Percentiles rank a stretch among this genome's conserved stretches.
Conservation (phyloP, 2,113 vertebrate genomes). For the Scophthalmus maximus region DNA sequence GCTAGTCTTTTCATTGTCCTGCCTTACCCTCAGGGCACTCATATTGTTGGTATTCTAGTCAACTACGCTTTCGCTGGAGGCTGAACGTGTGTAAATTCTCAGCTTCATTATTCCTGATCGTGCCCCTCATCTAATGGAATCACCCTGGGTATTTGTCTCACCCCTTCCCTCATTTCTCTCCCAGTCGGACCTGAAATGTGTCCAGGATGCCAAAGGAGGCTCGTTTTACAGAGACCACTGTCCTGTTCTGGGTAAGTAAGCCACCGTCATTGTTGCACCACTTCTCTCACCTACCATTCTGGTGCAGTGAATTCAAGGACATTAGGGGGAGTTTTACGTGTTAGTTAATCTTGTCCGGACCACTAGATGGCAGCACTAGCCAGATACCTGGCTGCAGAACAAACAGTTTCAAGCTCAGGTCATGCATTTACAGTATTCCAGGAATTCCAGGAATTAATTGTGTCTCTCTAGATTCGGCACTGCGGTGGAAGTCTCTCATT, state of each 20-base stretch:
- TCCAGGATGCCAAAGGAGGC: slow-evolving; percentile 99
- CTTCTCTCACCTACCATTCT: slow-evolving; percentile 68
- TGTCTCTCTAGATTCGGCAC: slow-evolving; percentile 19
- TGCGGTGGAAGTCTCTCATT: slow-evolving; percentile 31
- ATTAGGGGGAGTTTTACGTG: slow-evolving; percentile 53
- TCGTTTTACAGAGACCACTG: slow-evolving; percentile 99
- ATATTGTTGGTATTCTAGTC: slow-evolving; percentile 43
- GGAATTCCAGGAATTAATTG: slow-evolving; percentile 35
- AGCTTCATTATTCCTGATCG: slow-evolving; percentile 53
- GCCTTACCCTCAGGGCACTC: slow-evolving; percentile 32
- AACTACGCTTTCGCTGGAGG: slow-evolving; percentile 18
- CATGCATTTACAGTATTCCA: slow-evolving; percentile 44
- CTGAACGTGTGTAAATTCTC: slow-evolving; percentile 31
- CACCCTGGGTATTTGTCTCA: slow-evolving; percentile 41
- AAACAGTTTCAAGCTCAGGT: slow-evolving; percentile 17
- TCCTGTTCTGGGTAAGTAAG: slow-evolving; percentile 94
- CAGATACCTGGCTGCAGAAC: slow-evolving; percentile 33
- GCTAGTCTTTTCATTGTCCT: slow-evolving; percentile 47
- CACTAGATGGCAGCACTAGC: slow-evolving; percentile 82
- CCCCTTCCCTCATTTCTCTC: slow-evolving; percentile 11
- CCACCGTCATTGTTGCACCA: slow-evolving; percentile 70
- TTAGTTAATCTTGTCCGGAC: slow-evolving; percentile 16
- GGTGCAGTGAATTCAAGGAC: slow-evolving; percentile 81
- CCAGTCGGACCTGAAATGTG: slow-evolving; percentile 98
- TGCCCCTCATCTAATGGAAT: slow-evolving; percentile 52